These are phyloP conservation scores for Valencia hispanica DNA, from an alignment of 2,797 vertebrate genomes.

Conservation along the genomic window DNA sequence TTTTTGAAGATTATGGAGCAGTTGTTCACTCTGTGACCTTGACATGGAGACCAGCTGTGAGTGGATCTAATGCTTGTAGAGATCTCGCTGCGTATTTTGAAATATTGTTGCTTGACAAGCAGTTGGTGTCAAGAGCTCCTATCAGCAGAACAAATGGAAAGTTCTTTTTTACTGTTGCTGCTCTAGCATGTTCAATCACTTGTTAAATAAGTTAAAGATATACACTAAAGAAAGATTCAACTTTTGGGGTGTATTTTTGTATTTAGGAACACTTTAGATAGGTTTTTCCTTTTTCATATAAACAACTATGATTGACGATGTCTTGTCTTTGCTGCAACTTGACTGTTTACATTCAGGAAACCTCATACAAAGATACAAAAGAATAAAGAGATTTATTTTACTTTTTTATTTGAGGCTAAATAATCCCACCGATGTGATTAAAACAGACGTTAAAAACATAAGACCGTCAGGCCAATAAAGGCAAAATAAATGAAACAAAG, in stretches of 20 bases:
- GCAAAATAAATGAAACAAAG: not conserved
- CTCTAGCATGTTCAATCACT: constrained; percentile 17
- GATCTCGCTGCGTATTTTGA: constrained; percentile 41
- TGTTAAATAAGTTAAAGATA: constrained; percentile 19
- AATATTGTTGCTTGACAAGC: constrained; percentile 44
- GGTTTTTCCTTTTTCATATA: constrained; percentile 36
- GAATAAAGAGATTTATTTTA: constrained; percentile 14
- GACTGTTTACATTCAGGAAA: constrained; percentile 23
- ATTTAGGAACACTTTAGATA: constrained; percentile 43
- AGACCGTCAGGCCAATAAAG: not conserved
- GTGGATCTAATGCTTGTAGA: constrained; percentile 41
- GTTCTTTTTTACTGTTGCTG: constrained; percentile 15
- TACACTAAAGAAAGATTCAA: constrained; percentile 9
- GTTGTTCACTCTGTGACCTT: constrained; percentile 65
- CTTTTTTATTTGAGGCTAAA: not conserved
- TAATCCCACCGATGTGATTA: constrained; percentile 7
- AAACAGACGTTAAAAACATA: constrained; percentile 33
- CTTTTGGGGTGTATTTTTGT: not conserved
- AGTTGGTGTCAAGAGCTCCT: constrained; percentile 52
- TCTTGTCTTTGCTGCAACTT: constrained; percentile 45
- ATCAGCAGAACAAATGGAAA: constrained; percentile 29
- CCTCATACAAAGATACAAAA: constrained; percentile 27
- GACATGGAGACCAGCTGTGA: constrained; percentile 61
- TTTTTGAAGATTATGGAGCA: constrained; percentile 66
- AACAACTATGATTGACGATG: constrained; percentile 48